phyloP scores from a whole-genome alignment of 2,797 vertebrate species.

The Yasuhikotakia modesta region DNA sequence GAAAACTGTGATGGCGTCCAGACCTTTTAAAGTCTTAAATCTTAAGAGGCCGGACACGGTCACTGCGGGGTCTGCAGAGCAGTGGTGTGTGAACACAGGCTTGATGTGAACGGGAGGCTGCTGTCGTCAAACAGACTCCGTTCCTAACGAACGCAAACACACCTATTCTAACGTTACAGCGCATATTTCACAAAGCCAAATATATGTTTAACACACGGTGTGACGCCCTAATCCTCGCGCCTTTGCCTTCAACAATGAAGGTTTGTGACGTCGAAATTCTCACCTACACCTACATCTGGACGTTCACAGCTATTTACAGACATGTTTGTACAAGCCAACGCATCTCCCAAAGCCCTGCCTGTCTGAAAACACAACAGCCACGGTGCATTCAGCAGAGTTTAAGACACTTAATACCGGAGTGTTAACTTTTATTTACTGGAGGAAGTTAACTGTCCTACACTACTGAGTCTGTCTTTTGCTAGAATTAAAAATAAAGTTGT shows the following conservation, averaged over 20 bases:
- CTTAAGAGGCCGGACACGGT: no score
- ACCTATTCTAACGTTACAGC: conserved; percentile 22
- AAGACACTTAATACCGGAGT: background rate
- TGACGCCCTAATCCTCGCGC: conserved; percentile 30
- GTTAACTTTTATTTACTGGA: no score
- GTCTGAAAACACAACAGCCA: conserved; percentile 30
- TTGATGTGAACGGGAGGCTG: no score
- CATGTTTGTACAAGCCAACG: conserved; percentile 29
- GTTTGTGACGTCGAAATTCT: conserved; percentile 15
- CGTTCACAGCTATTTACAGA: conserved; percentile 30
- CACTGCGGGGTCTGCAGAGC: no score
- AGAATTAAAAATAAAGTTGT: no score
- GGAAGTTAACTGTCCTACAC: background rate
- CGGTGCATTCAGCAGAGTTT: no score
- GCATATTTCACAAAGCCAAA: conserved; percentile 33
- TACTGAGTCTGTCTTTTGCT: background rate
- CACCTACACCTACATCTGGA: conserved; percentile 13
- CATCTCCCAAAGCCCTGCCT: conserved; percentile 19
- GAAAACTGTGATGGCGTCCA: no score
- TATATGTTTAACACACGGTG: conserved; percentile 19
- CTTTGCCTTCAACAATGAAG: background rate
- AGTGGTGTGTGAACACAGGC: background rate
- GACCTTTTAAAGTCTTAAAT: no score
- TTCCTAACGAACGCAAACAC: conserved; percentile 5
- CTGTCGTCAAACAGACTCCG: no score